Conservation (phyloP, 2,797 vertebrate species). For the Myotis daubentonii region DNA sequence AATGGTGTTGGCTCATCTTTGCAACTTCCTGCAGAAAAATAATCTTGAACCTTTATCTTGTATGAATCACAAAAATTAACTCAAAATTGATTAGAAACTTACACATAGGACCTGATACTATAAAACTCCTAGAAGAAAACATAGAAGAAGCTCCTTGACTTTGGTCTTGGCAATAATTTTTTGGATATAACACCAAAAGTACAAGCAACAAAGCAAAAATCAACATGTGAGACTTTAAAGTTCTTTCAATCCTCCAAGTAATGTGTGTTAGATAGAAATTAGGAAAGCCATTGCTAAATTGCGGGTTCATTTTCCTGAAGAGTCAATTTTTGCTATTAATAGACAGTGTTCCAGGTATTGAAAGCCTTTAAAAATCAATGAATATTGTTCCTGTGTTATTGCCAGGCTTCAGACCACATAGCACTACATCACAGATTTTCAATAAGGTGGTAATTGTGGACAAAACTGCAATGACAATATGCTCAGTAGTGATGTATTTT, state of each 20-base stretch:
- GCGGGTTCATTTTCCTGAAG: conserved; percentile 13
- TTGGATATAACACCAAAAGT: neutral
- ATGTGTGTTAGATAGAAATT: conserved; percentile 44
- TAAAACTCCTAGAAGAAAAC: neutral
- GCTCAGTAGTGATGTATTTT: conserved; percentile 56
- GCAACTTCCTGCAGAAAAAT: neutral
- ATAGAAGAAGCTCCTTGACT: neutral
- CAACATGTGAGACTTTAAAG: neutral
- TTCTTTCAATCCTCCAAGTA: conserved; percentile 24
- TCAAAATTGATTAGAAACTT: neutral
- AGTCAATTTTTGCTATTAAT: conserved; percentile 61
- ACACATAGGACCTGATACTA: neutral
- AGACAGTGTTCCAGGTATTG: conserved; percentile 45
- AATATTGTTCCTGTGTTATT: conserved; percentile 40
- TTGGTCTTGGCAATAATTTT: neutral
- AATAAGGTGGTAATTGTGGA: conserved; percentile 67
- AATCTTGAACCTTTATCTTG: neutral
- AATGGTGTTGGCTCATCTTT: neutral
- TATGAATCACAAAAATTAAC: neutral
- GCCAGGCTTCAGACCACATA: neutral
- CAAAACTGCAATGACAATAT: conserved; percentile 60
- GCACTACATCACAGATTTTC: conserved; percentile 57
- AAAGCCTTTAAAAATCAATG: conserved; percentile 64
- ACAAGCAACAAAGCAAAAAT: neutral
- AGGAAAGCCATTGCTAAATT: conserved; percentile 34